Base-by-base conservation (phyloP, 2,888 invertebrate genomes). In the Tubiluchus corallicola region DNA sequence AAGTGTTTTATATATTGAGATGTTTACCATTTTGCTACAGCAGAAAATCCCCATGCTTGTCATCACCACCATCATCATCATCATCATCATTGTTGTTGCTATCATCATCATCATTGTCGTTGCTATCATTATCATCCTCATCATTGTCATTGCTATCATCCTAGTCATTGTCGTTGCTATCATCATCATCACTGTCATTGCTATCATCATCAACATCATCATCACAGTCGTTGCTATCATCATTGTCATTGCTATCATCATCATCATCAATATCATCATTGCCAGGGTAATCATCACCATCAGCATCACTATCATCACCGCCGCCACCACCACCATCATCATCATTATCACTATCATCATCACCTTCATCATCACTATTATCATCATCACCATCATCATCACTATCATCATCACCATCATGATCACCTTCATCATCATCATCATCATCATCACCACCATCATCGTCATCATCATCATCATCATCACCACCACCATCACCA, bases 381-480 rank as follows among this genome's bases (percentile, higher is more conserved):
- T 41, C 41, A 41, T 41, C 41, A 21, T 41, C 41, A 41, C 15
- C 41, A 41, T 41, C 21, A 21, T 21, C 41, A 13, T 21, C 21
- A 41, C 17, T 20, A 41, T 16, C 21, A 41, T 41, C 41, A 41
- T 41, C 41, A 21, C 15, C 21, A 41, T 41, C 17, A 41, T 41
- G 20, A 41, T 41, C 21, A 41, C 9, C 20, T 20, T 21, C 21
- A 41, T 41, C 41, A 21, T 41, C 41, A 41, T 41, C 41, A 41
- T 41, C 41, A 41, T 13, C 21, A 41, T 21, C 39, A 9, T 41
- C 43, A 41, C 40, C n/a, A 15, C 16, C 40, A 42, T 41, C 40
- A 40, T 42, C 43, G 40, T 40, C 43, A 42, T 41, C 17, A 41
- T 41, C 43, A 40, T 42, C 43, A 40, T 42, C 43, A 40, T 17